Conservation (phyloP, 2,888 invertebrate genomes). For the Dioctria linearis region DNA sequence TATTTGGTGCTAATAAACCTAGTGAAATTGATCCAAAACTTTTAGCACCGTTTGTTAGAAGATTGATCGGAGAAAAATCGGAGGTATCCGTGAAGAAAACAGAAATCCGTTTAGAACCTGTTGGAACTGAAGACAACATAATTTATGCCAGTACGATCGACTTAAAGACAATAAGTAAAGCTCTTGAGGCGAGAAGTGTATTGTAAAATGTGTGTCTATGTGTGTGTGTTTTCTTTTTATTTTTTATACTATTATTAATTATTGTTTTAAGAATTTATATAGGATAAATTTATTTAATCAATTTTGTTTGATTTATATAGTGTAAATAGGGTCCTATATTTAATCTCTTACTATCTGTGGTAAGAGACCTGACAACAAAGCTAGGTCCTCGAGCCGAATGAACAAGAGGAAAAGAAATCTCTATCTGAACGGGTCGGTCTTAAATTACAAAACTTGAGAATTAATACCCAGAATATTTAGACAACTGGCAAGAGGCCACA, state of each 20-base stretch:
- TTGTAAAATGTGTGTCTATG: background rate
- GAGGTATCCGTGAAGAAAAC: background rate
- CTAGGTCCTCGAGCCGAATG: too few species aligned
- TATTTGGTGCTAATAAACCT: slow-evolving; percentile 73
- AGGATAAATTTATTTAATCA: slow-evolving; percentile 12
- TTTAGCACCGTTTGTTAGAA: slow-evolving; percentile 80
- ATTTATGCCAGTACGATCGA: slow-evolving; percentile 54
- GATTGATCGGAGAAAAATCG: slow-evolving; percentile 71
- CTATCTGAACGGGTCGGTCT: too few species aligned
- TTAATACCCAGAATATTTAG: too few species aligned
- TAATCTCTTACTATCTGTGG: too few species aligned
- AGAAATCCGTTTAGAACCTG: slow-evolving; percentile 55
- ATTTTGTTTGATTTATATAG: background rate
- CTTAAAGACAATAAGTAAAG: slow-evolving; percentile 50
- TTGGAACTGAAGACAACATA: slow-evolving; percentile 57
- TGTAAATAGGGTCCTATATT: background rate
- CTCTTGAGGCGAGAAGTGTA: slow-evolving; percentile 8
- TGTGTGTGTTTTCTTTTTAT: background rate
- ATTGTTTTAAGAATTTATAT: background rate
- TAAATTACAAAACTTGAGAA: too few species aligned
- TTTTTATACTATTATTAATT: background rate
- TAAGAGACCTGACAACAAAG: too few species aligned
- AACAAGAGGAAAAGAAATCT: too few species aligned
- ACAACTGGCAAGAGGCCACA: too few species aligned
- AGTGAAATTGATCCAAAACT: slow-evolving; percentile 75